Evolutionary conservation across 2,888 invertebrate species (phyloP).

Genomic region (Entomobrya multifasciata): DNA sequence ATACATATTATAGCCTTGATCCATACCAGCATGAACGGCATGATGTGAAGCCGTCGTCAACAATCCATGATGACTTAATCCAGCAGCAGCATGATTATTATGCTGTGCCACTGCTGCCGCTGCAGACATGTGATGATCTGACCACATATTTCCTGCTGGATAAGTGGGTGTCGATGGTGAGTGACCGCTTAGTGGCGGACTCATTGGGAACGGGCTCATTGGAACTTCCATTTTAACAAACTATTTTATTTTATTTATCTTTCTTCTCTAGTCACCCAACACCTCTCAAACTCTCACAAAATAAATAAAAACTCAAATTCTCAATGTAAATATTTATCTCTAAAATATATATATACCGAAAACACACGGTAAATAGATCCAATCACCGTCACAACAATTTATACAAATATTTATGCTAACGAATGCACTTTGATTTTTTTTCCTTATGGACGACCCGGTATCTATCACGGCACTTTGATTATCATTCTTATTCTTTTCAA

Average conservation of each 20-base stretch:
- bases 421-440: neutral
- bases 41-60: slow-evolving; percentile 79
- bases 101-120: too few relatives aligned
- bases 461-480: slow-evolving; percentile 33
- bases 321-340: neutral
- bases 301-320: too few relatives aligned
- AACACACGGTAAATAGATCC: neutral
- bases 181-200: slow-evolving; percentile 82
- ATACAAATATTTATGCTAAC: neutral
- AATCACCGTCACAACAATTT: neutral
- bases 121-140: slow-evolving; percentile 72
- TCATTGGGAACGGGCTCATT: slow-evolving; percentile 92
- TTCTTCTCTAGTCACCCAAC: neutral
- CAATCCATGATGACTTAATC: slow-evolving; percentile 77
- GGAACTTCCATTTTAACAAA: slow-evolving; percentile 76
- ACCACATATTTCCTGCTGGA: slow-evolving; percentile 77
- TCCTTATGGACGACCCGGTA: neutral
- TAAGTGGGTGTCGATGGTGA: slow-evolving; percentile 81
- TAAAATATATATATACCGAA: too few relatives aligned
- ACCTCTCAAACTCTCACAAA: neutral
- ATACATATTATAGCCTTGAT: slow-evolving; percentile 79
- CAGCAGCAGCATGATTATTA: slow-evolving; percentile 61
- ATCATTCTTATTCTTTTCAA: slow-evolving; percentile 5
- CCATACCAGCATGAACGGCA: slow-evolving; percentile 78
- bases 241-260: neutral